Base-by-base conservation (phyloP, 2,797 vertebrate species). In the Pseudopleuronectes americanus region DNA sequence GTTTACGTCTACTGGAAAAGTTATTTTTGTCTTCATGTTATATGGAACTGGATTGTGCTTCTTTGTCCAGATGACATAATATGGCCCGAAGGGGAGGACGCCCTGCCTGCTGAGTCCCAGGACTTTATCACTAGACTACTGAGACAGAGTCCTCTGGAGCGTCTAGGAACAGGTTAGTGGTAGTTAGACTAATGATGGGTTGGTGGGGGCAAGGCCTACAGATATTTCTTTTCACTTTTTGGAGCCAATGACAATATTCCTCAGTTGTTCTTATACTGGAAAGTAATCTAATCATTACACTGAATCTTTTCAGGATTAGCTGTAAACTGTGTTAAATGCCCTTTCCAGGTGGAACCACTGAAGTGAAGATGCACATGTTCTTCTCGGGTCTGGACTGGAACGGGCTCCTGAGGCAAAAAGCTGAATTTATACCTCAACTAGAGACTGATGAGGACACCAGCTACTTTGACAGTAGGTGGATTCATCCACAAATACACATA, bases 71-170 rank as follows among this genome's bases (percentile, higher is more conserved):
- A 98, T 94, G 96, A 98, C 74, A 97, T 98, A 80, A 96, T 95
- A 82, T 98, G 97, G 97, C 97, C 97, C 16, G 96, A 97, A n/a
- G 96, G 96, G 33, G 96, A 98, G 36, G 96, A 98, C 26, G 95
- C 96, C 0, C 94, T 97, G 9, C 96, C 97, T 17, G 87, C 94
- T 0, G 96, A 97, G 65, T 92, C 96, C 64, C 96, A 98, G 84
- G 96, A 97, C 57, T 93, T 98, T 31, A 97, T 98, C 87, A 95
- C 96, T 9, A 87, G 96, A 66, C 90, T 98, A 47, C 94, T 98
- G 74, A 93, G 94, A 59, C 97, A 97, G 87, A 96, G 96, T 78
- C 96, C 97, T 24, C 87, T 98, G 90, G 97, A 98, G 48, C 95
- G 97, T 43, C 79, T 98, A 48, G 97, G 97, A 82, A 98, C 96